phyloP scores from a whole-genome alignment of 2,888 invertebrate genomes.

The Drosophila limbata region DNA sequence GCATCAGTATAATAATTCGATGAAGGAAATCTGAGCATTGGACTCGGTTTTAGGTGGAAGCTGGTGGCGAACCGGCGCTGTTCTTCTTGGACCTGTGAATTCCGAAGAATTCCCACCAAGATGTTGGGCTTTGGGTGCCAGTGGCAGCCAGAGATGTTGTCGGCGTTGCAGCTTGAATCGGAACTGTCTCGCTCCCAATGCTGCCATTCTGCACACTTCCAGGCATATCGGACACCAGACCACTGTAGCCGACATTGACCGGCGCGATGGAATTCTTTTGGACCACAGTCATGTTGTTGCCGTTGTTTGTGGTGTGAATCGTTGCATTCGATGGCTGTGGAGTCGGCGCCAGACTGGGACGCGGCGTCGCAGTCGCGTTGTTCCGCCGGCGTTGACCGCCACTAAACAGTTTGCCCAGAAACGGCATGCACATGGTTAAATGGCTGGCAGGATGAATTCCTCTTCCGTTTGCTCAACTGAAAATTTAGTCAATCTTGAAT shows the following conservation, averaged over 20 bases:
- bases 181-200: not conserved
- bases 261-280: not conserved
- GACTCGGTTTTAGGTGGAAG: not conserved
- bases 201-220: not conserved
- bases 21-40: constrained; percentile 25
- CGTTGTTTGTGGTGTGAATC: constrained; percentile 14
- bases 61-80: constrained; percentile 32
- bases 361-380: constrained; percentile 23
- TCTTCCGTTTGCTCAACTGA: constrained; percentile 9
- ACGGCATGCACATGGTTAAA: constrained; percentile 59
- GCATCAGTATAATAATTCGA: constrained; percentile 25
- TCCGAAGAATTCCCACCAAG: constrained; percentile 61
- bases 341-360: constrained; percentile 44
- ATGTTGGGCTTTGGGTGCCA: not conserved
- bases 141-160: not conserved
- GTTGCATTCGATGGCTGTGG: constrained; percentile 48
- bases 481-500: constrained; percentile 18
- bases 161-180: not conserved
- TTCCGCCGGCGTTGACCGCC: constrained; percentile 25
- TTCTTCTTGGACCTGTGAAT: constrained; percentile 44
- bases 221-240: not conserved
- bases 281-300: not conserved
- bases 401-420: constrained; percentile 52
- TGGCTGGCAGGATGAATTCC: not conserved
- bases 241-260: not conserved